Conservation (phyloP, 2,888 invertebrate species). For the Agriotes lineatus region DNA sequence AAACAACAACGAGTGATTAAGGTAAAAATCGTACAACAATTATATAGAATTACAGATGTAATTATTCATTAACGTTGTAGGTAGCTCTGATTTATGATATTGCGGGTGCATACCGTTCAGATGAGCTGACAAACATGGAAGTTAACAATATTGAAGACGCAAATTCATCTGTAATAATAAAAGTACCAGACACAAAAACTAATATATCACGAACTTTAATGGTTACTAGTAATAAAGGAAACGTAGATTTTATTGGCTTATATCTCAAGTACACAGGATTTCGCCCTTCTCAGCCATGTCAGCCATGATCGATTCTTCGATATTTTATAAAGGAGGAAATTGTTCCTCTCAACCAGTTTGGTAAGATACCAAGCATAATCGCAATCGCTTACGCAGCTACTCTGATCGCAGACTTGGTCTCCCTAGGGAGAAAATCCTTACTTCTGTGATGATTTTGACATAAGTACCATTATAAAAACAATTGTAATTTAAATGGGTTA, state of each 20-base stretch:
- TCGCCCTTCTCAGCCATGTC: background rate
- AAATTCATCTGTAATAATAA: background rate
- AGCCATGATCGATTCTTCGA: conserved; percentile 1
- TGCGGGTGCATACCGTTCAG: background rate
- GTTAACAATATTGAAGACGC: conserved; percentile 3
- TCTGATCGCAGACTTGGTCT: too few relatives aligned
- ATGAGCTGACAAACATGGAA: background rate
- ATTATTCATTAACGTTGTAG: background rate
- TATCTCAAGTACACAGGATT: conserved; percentile 2
- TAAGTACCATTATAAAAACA: too few relatives aligned
- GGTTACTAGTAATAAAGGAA: too few relatives aligned
- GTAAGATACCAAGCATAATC: conserved; percentile 3
- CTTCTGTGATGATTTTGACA: too few relatives aligned
- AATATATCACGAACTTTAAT: background rate
- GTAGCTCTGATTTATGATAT: background rate
- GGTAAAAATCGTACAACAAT: background rate
- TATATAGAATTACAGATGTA: background rate
- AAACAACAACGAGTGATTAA: conserved; percentile 1
- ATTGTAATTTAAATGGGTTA: too few relatives aligned
- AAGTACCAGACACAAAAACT: conserved; percentile 4
- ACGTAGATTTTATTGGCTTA: background rate
- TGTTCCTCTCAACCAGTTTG: conserved; percentile 4
- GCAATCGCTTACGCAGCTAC: too few relatives aligned
- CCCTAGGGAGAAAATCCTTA: too few relatives aligned
- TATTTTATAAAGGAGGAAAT: conserved; percentile 15